Percentiles rank a stretch among this genome's conserved stretches.
These are phyloP conservation scores for Limnephilus marmoratus DNA, from an alignment of 2,888 invertebrate genomes.

Conservation along the genomic window DNA sequence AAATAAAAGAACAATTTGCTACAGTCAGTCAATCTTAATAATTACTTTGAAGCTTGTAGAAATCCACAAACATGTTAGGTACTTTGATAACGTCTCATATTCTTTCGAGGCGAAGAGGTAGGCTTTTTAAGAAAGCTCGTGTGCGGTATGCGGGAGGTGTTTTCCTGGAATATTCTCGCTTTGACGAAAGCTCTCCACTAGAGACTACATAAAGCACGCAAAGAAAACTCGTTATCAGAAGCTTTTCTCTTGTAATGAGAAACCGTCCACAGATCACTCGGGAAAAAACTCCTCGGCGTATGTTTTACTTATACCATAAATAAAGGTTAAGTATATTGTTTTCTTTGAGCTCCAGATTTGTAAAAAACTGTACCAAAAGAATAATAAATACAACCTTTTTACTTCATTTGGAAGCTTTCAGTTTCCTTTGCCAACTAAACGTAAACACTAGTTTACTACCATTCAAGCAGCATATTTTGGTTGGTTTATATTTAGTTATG, in stretches of 20 bases:
- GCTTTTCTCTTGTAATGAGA: conserved; percentile 29
- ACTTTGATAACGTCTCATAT: not conserved
- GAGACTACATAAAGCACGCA: not conserved
- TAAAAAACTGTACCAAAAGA: too few species aligned
- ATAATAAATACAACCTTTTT: too few species aligned
- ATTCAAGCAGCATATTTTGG: too few species aligned
- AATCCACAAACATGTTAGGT: not conserved
- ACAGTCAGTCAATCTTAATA: not conserved
- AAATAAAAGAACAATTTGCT: not conserved
- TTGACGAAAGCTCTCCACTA: not conserved
- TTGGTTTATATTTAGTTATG: too few species aligned
- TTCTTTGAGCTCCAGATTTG: too few species aligned
- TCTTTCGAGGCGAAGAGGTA: not conserved
- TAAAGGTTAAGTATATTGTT: too few species aligned
- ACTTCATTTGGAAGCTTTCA: too few species aligned
- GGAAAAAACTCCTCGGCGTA: not conserved
- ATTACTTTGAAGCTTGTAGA: not conserved
- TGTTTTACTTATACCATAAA: too few species aligned
- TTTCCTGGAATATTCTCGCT: not conserved
- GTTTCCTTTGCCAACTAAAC: too few species aligned
- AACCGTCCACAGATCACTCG: not conserved
- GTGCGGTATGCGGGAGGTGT: not conserved
- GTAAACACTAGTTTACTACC: too few species aligned
- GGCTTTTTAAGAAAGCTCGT: not conserved
- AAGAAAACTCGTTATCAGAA: conserved; percentile 25